A percentile compares a stretch with the other conserved stretches of the same genome.
Evolutionary conservation across 2,888 invertebrate genomes (phyloP).

Genomic region (Apotomis capreana): DNA sequence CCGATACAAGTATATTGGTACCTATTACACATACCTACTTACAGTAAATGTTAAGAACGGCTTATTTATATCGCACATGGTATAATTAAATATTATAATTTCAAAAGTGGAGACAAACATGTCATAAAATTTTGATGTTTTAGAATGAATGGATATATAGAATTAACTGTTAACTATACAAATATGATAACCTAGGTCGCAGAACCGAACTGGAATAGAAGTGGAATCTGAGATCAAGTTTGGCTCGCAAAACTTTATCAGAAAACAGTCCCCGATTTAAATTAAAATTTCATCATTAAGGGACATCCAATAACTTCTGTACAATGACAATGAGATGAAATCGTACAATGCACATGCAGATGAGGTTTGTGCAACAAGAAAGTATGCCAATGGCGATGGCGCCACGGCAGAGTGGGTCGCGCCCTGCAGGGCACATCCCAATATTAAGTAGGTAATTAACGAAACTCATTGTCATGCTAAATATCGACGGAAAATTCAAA

Average conservation of each 20-base stretch:
- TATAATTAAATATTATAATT: too few species aligned
- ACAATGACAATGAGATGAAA: slow-evolving; percentile 6
- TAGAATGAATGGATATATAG: too few species aligned
- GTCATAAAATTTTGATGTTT: too few species aligned
- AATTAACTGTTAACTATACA: too few species aligned
- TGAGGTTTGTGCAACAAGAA: slow-evolving; percentile 35
- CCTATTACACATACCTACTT: background rate
- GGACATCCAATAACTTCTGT: background rate
- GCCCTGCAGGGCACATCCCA: slow-evolving; percentile 33
- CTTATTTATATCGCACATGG: too few species aligned
- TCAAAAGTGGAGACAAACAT: too few species aligned
- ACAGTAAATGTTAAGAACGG: too few species aligned
- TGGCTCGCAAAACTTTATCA: too few species aligned
- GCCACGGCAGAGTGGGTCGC: slow-evolving; percentile 18
- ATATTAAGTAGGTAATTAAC: slow-evolving; percentile 18
- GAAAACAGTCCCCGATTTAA: too few species aligned
- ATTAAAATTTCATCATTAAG: background rate
- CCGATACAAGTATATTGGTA: background rate
- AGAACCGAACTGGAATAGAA: too few species aligned
- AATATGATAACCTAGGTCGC: too few species aligned
- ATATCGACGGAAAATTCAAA: background rate
- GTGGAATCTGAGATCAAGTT: too few species aligned
- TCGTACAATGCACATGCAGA: slow-evolving; percentile 25
- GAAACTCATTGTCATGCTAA: slow-evolving; percentile 23
- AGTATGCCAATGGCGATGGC: slow-evolving; percentile 23